phyloP scores from a whole-genome alignment of 1,140 invertebrate genomes.

The Paraescarpia echinospica region DNA sequence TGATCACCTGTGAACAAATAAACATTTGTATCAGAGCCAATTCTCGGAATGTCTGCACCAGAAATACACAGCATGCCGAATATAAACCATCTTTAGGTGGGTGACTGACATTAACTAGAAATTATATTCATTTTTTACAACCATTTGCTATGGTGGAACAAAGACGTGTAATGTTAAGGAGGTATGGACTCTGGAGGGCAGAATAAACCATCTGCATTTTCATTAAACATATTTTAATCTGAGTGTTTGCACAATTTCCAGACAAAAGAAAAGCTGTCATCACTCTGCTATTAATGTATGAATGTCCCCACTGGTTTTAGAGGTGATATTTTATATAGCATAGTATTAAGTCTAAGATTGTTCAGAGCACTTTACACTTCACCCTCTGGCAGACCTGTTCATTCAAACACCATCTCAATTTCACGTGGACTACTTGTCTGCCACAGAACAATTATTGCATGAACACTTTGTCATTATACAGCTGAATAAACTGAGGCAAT shows the following conservation, averaged over 20 bases:
- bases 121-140: too few relatives aligned
- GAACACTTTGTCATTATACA: too few relatives aligned
- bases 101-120: neutral
- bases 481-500: too few relatives aligned
- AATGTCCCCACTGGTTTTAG: neutral
- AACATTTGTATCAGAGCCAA: neutral
- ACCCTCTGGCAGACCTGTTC: neutral
- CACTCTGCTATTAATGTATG: neutral
- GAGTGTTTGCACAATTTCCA: neutral
- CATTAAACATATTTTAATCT: neutral
- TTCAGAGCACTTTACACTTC: neutral
- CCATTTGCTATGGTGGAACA: too few relatives aligned
- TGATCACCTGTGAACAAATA: neutral
- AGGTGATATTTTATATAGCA: neutral
- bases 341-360: neutral
- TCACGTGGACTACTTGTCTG: too few relatives aligned
- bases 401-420: too few relatives aligned
- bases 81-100: neutral
- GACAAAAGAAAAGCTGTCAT: neutral
- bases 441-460: too few relatives aligned
- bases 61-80: neutral
- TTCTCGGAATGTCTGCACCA: neutral
- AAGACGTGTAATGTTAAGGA: too few relatives aligned
- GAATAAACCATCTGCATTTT: neutral
- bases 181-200: neutral